Conservation (phyloP, 2,797 vertebrate genomes). For the Gallirallus australis region DNA sequence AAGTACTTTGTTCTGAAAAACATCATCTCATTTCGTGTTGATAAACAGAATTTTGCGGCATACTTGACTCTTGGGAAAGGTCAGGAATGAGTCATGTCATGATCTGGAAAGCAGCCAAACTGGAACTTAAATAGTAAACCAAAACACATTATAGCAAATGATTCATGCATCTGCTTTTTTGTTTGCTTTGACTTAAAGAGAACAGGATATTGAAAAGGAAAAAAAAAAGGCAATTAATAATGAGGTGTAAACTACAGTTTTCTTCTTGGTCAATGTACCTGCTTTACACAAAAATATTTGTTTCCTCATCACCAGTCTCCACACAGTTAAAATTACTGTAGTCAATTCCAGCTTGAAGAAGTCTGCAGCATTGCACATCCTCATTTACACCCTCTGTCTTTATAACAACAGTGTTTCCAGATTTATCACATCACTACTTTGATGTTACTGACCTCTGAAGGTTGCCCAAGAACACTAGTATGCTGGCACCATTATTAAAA, state of each 20-base stretch:
- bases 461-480: background rate
- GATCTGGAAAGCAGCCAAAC: background rate
- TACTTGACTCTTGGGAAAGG: background rate
- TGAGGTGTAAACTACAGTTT: background rate
- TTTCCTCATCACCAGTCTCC: background rate
- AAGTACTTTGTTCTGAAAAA: background rate
- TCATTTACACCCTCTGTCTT: background rate
- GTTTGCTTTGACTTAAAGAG: background rate
- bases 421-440: background rate
- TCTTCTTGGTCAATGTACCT: background rate
- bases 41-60: background rate
- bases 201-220: background rate
- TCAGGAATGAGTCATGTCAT: conserved; percentile 2
- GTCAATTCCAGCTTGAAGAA: background rate
- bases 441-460: background rate
- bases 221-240: background rate
- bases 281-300: background rate
- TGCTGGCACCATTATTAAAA: background rate
- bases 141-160: background rate
- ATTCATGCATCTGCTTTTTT: background rate
- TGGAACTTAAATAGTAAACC: background rate
- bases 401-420: background rate
- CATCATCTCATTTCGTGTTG: background rate
- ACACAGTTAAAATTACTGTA: background rate
- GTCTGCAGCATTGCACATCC: background rate